Evolutionary conservation across 2,113 vertebrate genomes (phyloP).

Genomic region (Neoarius graeffei): DNA sequence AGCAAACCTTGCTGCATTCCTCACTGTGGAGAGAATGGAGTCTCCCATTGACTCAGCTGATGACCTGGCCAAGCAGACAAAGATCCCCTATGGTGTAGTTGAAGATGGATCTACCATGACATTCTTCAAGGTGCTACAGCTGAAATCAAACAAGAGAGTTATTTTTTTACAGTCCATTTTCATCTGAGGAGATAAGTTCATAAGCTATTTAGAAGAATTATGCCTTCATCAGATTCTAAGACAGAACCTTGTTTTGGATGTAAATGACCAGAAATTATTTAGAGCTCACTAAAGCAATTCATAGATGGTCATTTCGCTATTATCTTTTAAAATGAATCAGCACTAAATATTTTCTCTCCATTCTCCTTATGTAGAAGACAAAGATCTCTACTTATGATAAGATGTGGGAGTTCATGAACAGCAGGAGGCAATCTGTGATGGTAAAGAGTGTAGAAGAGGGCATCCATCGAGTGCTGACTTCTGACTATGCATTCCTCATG

Average conservation of each 20-base stretch:
- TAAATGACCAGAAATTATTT: background rate
- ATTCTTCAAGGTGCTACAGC: slow-evolving; percentile 89
- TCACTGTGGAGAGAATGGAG: slow-evolving; percentile 99
- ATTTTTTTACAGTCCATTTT: background rate
- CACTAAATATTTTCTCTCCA: background rate
- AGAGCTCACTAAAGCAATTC: background rate
- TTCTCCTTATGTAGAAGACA: slow-evolving; percentile 80
- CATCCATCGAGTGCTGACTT: slow-evolving; percentile 91
- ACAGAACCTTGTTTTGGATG: background rate
- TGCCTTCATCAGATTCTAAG: background rate
- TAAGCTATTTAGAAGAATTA: background rate
- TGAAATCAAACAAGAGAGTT: background rate
- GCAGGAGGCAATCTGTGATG: slow-evolving; percentile 90
- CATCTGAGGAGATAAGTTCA: background rate
- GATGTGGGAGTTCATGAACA: slow-evolving; percentile 99
- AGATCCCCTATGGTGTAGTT: slow-evolving; percentile 94
- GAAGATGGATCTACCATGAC: slow-evolving; percentile 97
- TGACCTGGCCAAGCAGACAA: slow-evolving; percentile 97
- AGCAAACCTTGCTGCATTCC: slow-evolving; percentile 97
- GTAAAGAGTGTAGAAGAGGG: slow-evolving; percentile 96
- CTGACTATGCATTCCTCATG: slow-evolving; percentile 97
- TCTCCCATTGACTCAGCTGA: slow-evolving; percentile 97
- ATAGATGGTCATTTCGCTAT: background rate
- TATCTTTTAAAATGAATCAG: background rate
- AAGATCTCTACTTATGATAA: slow-evolving; percentile 98